phyloP scores from a whole-genome alignment of 2,113 vertebrate genomes.

The Hydrolagus affinis region DNA sequence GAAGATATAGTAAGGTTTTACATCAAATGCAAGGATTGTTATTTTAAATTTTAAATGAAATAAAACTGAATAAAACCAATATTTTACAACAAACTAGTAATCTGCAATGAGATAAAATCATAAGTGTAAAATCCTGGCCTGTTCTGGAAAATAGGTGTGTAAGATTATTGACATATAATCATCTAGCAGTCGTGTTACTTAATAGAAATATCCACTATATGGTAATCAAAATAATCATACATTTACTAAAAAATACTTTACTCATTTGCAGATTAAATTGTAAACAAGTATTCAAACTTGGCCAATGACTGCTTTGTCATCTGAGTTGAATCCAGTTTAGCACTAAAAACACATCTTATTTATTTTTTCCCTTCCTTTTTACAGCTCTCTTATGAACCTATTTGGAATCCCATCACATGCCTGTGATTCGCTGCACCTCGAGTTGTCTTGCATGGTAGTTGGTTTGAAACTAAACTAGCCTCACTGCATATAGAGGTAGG shows the following conservation, averaged over 20 bases:
- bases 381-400: background rate
- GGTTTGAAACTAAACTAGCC: background rate
- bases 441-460: too few species aligned
- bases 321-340: background rate
- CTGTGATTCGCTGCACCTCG: background rate
- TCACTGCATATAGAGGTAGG: background rate
- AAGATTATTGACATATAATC: too few species aligned
- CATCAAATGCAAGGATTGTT: too few species aligned
- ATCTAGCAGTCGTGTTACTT: too few species aligned
- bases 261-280: background rate
- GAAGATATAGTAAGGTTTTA: too few species aligned
- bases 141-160: too few species aligned
- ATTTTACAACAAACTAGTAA: too few species aligned
- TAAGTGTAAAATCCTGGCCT: too few species aligned
- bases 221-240: background rate
- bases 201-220: background rate
- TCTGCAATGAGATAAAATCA: too few species aligned
- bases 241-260: background rate
- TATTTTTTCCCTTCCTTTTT: background rate
- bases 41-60: too few species aligned
- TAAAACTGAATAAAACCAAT: too few species aligned
- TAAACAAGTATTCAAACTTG: background rate
- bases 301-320: too few species aligned
- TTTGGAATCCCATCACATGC: background rate
- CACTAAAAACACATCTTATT: background rate